Conservation (phyloP, 1,140 invertebrate genomes). For the Linepithema humile region DNA sequence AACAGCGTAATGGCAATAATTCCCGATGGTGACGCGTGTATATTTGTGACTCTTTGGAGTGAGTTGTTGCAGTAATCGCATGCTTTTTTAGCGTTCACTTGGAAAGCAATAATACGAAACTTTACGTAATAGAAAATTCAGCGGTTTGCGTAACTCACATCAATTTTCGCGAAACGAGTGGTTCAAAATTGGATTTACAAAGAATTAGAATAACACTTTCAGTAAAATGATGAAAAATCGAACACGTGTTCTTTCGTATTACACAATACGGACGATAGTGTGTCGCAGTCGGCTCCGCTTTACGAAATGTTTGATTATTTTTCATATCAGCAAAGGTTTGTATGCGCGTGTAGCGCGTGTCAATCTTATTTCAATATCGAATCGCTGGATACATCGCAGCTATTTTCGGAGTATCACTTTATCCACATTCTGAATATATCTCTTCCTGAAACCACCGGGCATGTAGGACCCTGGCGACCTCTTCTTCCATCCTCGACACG, state of each 20-base stretch:
- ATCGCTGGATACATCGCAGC: slow-evolving; percentile 10
- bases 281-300: neutral
- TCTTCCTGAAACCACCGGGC: slow-evolving; percentile 57
- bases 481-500: slow-evolving; percentile 63
- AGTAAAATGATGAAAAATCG: neutral
- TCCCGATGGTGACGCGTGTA: slow-evolving; percentile 13
- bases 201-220: neutral
- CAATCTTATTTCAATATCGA: slow-evolving; percentile 1
- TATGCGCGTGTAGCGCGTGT: neutral
- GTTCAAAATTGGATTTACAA: neutral
- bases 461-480: slow-evolving; percentile 52
- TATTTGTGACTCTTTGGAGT: slow-evolving; percentile 19
- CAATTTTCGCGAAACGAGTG: neutral
- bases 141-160: neutral
- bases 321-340: slow-evolving; percentile 1
- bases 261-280: neutral
- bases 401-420: slow-evolving; percentile 58
- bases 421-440: slow-evolving; percentile 58
- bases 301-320: slow-evolving; percentile 14
- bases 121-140: slow-evolving; percentile 10
- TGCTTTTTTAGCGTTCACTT: slow-evolving; percentile 5
- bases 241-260: neutral
- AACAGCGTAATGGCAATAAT: slow-evolving; percentile 51
- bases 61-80: slow-evolving; percentile 32
- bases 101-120: slow-evolving; percentile 7